Base-by-base conservation (phyloP, 2,113 vertebrate species). In the Cariama cristata region DNA sequence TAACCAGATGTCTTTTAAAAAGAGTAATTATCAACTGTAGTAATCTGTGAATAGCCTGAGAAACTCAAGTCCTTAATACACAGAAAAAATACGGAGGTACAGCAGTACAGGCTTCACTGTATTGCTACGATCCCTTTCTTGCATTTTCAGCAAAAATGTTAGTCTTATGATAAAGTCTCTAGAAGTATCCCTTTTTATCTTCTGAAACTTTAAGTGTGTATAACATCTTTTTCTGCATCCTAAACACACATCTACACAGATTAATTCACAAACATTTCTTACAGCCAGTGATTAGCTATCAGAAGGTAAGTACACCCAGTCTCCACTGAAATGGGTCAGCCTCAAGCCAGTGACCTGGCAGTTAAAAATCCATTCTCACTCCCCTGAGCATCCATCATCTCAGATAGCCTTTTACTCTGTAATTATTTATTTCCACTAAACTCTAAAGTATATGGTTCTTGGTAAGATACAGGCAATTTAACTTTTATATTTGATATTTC, bases 401-500 rank as follows among this genome's bases (percentile, higher is more conserved):
- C 72, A 86, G 75, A 67, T 40, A 86, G 44, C 30, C 63, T 88
- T 95, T 74, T 49, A 69, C 14, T 84, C 35, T 44, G 18, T 66
- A 90, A 77, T 91, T 86, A 79, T 71, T 95, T 95, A 74, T 89
- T 95, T 86, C 71, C 45, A 50, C 87, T 91, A 75, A 83, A 85
- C 19, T 89, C 35, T 32, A 50, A 93, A 88, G 38, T 69, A 56
- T 68, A 18, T 58, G 62, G 94, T 81, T 69, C 71, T 82, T 64
- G 58, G 72, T 60, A 92, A 90, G 72, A 91, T 77, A 84, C 68
- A 97, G 76, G 56, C 80, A 83, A 97, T 91, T 96, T 94, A 96
- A 94, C 75, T 88, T 93, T 56, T 66, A 20, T 76, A 90, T 90
- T 90, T 93, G 82, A 79, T 97, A 80, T 92, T 95, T 95, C 92